phyloP scores from a whole-genome alignment of 1,140 invertebrate species.

The Mesaphorura yosii region DNA sequence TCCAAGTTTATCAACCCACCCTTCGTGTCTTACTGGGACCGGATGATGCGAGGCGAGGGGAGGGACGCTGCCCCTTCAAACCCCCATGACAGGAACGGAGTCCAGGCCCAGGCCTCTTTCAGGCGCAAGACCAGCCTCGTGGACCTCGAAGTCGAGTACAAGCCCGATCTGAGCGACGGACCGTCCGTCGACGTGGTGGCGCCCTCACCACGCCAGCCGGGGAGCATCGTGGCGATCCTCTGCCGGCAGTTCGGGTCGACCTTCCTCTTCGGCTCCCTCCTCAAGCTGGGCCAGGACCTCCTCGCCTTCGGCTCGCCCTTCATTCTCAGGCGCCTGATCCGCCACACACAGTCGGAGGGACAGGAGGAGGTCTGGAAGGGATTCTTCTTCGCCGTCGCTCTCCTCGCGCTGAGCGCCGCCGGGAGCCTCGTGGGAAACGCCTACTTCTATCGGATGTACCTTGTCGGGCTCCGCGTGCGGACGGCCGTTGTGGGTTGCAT shows the following conservation, averaged over 20 bases:
- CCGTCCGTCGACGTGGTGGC: not conserved
- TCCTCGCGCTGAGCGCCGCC: conserved; percentile 67
- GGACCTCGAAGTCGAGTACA: conserved; percentile 3
- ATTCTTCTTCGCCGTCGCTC: conserved; percentile 59
- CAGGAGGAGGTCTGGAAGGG: conserved; percentile 66
- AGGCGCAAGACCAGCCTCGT: not conserved
- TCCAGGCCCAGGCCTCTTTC: not conserved
- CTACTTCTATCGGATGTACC: conserved; percentile 81
- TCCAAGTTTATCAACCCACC: conserved; percentile 47
- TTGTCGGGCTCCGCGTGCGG: conserved; percentile 80
- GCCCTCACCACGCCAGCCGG: conserved; percentile 6
- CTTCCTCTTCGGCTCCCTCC: conserved; percentile 39
- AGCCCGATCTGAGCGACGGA: no score
- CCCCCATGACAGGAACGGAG: not conserved
- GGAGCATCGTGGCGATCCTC: conserved; percentile 38
- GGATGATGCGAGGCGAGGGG: not conserved
- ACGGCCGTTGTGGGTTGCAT: conserved; percentile 84
- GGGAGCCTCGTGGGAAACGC: conserved; percentile 81
- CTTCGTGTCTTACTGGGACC: not conserved
- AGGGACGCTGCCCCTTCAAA: not conserved
- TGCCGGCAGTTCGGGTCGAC: conserved; percentile 39
- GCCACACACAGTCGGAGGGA: not conserved
- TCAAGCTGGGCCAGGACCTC: conserved; percentile 44
- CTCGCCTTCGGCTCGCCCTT: conserved; percentile 47
- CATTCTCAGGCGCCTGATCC: conserved; percentile 34